Evolutionary conservation across 1,140 invertebrate species (phyloP), one percentile per base, ranked within the genome.

Genomic region (Nephotettix cincticeps): DNA sequence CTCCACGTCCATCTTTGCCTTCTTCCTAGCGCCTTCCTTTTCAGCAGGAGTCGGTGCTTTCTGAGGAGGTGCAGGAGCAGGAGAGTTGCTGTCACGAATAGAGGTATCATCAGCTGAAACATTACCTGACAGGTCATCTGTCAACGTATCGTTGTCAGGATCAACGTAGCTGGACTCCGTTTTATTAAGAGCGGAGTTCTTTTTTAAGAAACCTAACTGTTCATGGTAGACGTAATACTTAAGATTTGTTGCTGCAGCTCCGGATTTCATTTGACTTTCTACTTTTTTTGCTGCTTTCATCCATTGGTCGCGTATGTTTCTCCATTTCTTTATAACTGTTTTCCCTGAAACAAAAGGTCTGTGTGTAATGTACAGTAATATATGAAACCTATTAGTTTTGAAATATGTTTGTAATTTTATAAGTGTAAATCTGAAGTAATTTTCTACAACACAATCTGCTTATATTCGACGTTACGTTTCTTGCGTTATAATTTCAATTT

Each of bases 161-260:
- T 6, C 14, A 14, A 6, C 32, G 4, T 6, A 36, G 14, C 32
- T 36, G 14, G 32, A 36, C 4, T 6, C 25, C 11, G 30, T 69
- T 21, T 32, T 25, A 3, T 40, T 17, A 36, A 25, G 28, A 32
- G 27, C 21, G 28, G 0, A 23, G 32, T 32, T 30, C 56, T 69
- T 54, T 1, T 4, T 19, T 19, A 69, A 56, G 11, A 69, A 69
- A 43, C 21, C 25, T 30, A 69, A 21, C 30, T 69, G 68, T 1
- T 69, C 47, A 21, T 21, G 21, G 47, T 69, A 69, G 13, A 69
- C 30, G 17, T 69, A 69, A 29, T 51, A 25, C 28, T 47, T 69
- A 3, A 56, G 30, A 36, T 23, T 23, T 36, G 23, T 54, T 27
- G 68, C 47, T 28, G 23, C 27, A 51, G 51, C 14, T 17, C 68